These are phyloP conservation scores for Coptodon bakossiorum DNA, from an alignment of 2,113 vertebrate genomes.

Conservation along the genomic window DNA sequence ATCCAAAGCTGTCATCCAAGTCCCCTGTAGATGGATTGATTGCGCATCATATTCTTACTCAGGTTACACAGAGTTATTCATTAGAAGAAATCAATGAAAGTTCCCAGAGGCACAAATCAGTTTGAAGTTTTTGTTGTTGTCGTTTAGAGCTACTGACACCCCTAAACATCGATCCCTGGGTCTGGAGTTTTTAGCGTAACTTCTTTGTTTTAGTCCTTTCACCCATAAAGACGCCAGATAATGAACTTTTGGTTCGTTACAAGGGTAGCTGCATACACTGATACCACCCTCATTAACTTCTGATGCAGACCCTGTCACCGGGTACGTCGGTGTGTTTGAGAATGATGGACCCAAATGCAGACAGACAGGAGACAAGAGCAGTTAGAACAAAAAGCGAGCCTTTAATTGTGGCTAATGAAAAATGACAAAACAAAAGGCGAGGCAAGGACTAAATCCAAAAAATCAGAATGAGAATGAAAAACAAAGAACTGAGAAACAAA, in stretches of 20 bases:
- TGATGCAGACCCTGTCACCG: background rate
- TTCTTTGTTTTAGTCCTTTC: background rate
- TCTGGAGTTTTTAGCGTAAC: background rate
- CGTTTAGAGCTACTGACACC: background rate
- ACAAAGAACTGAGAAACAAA: background rate
- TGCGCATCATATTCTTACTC: background rate
- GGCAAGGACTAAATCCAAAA: background rate
- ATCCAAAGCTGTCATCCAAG: background rate
- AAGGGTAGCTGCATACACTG: background rate
- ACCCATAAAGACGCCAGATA: background rate
- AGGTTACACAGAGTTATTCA: background rate
- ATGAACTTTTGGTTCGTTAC: background rate
- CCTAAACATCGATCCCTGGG: background rate
- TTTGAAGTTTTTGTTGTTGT: background rate
- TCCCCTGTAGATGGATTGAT: background rate
- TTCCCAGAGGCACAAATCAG: background rate
- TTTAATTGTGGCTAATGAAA: fast-evolving
- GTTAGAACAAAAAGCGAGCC: background rate
- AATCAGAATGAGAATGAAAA: fast-evolving
- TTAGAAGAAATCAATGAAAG: background rate
- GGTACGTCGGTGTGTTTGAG: fast-evolving
- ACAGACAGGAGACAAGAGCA: background rate
- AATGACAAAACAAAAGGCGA: background rate
- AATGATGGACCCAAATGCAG: background rate
- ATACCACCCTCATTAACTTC: background rate